Base-by-base conservation (phyloP, 2,888 invertebrate species). In the Apomyelois bistriatella region DNA sequence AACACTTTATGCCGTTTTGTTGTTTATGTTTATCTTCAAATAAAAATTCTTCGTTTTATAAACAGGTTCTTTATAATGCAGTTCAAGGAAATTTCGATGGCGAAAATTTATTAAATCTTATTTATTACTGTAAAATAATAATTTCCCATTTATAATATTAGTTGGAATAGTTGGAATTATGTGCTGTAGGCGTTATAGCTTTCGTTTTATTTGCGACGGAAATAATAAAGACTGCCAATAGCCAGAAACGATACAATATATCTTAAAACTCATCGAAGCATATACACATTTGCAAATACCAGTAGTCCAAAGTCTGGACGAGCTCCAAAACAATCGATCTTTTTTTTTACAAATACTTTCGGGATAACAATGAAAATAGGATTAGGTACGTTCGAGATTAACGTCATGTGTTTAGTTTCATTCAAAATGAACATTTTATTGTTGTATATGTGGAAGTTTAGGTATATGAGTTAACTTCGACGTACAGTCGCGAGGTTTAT, bases 241-340 rank as follows among this genome's bases (percentile, higher is more conserved):
- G 12, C 12, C n/a, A 37, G 48, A 28, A 38, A 6, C 17, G 1
- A 47, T 35, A 38, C 48, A 36, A 22, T 22, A 37, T 22, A 38
- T 48, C 48, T 38, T 17, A 37, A 32, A 38, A 28, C 28, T 38
- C 22, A 12, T 48, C 36, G 48, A 17, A 37, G 37, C 37, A 36
- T 37, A 54, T 40, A 50, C 30, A 46, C 32, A 28, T 49, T 41
- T 40, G 47, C 37, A 41, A 30, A 52, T 48, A 40, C 38, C 1
- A 13, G 13, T 42, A 41, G 36, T 13, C 41, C 37, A 12, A 42
- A 42, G 47, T 30, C 53, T 60, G 60, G 60, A 60, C 12, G 8
- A 17, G 12, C 3, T 56, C 60, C 60, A 60, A 60, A 41, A 48
- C 47, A 48, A 60, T 60, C 56, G 49, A 58, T 58, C 51, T 57